A percentile compares a stretch with the other conserved stretches of the same genome.
Evolutionary conservation across 2,113 vertebrate genomes (phyloP).

Genomic region (Cynocephalus volans): DNA sequence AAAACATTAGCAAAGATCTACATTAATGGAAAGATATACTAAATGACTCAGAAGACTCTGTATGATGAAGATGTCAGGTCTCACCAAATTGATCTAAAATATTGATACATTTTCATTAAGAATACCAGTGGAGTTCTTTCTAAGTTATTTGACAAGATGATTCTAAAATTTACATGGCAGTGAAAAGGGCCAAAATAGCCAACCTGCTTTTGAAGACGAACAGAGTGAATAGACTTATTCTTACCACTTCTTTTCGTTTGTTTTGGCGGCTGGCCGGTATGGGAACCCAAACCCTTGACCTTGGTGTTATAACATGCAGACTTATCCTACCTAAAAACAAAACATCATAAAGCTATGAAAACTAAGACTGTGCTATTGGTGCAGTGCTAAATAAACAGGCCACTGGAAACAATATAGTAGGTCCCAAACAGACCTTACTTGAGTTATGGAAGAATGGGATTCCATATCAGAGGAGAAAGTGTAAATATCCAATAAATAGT

Average conservation of each 20-base stretch:
- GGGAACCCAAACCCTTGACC: no score
- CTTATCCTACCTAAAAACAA: background rate
- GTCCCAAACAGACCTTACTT: background rate
- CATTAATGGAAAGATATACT: background rate
- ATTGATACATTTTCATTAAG: background rate
- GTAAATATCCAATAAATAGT: background rate
- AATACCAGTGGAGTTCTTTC: background rate
- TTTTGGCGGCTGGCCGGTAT: no score
- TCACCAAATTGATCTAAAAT: slow-evolving; percentile 8
- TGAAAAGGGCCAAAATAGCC: background rate
- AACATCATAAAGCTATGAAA: background rate
- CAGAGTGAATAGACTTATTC: background rate
- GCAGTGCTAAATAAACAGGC: background rate
- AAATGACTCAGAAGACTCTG: background rate
- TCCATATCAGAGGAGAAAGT: background rate
- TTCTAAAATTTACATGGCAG: background rate
- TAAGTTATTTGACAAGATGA: background rate
- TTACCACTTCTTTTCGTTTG: no score
- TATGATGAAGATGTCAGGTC: background rate
- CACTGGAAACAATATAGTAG: background rate
- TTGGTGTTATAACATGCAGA: no score
- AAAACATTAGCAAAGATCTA: background rate
- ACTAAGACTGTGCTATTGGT: background rate
- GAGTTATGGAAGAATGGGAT: background rate
- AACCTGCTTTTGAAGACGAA: background rate